These are phyloP conservation scores for Anguilla pacifica DNA, from an alignment of 2,797 vertebrate genomes.

Conservation along the genomic window DNA sequence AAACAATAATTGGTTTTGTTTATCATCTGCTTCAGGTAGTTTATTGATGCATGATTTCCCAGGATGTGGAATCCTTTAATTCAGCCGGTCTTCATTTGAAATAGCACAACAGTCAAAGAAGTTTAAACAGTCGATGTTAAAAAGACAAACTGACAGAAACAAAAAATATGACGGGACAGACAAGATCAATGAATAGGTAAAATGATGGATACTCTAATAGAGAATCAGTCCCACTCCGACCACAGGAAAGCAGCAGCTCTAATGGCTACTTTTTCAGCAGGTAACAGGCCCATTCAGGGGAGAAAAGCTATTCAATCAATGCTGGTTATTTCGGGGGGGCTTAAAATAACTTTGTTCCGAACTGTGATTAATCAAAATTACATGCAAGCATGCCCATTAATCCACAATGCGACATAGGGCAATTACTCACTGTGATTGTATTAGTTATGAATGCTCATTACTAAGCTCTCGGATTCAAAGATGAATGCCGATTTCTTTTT, in stretches of 20 bases:
- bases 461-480: conserved; percentile 8
- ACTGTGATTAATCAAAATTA: conserved; percentile 22
- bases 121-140: not conserved
- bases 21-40: conserved; percentile 1
- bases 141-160: not conserved
- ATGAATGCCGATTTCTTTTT: not conserved
- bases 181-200: not conserved
- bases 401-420: not conserved
- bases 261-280: not conserved
- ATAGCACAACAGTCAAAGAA: not conserved
- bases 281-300: not conserved
- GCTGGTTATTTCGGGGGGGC: conserved; percentile 4
- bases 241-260: not conserved
- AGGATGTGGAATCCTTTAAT: not conserved
- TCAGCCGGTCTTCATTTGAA: not conserved
- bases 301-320: conserved; percentile 13
- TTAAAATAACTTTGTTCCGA: conserved; percentile 20
- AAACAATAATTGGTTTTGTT: not conserved
- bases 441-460: conserved; percentile 29
- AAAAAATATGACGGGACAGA: not conserved
- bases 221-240: not conserved
- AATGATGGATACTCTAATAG: not conserved
- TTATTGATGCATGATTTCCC: conserved; percentile 9
- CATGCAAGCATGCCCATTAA: conserved; percentile 16
- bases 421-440: conserved; percentile 19